Conservation (phyloP, 1,140 invertebrate genomes). For the Leptinotarsa texana region DNA sequence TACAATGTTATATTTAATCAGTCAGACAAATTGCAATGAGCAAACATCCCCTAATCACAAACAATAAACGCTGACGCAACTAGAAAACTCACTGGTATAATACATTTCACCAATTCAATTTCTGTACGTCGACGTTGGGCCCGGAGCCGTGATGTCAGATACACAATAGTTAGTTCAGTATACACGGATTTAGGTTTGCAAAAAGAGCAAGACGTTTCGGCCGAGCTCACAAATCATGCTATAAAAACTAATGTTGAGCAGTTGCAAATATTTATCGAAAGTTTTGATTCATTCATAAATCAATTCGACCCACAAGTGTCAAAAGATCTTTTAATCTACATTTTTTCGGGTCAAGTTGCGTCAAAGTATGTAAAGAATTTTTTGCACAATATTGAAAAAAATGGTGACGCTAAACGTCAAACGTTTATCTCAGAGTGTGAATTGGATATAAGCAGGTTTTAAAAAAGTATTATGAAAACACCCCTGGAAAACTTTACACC, state of each 20-base stretch:
- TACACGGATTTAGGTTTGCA: conserved; percentile 15
- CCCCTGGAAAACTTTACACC: too few relatives aligned
- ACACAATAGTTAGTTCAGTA: conserved; percentile 34
- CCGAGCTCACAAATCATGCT: conserved; percentile 29
- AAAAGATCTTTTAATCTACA: background rate
- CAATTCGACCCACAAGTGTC: conserved; percentile 18
- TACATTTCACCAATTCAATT: conserved; percentile 40
- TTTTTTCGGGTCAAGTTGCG: background rate
- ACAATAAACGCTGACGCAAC: conserved; percentile 43
- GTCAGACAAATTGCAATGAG: too few relatives aligned
- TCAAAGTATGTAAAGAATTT: background rate
- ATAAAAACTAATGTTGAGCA: conserved; percentile 32
- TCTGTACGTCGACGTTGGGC: conserved; percentile 34
- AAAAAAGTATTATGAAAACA: too few relatives aligned
- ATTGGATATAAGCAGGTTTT: too few relatives aligned
- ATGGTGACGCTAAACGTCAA: background rate
- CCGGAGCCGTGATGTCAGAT: conserved; percentile 28
- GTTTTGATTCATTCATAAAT: conserved; percentile 34
- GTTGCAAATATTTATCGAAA: conserved; percentile 23
- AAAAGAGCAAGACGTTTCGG: conserved; percentile 34
- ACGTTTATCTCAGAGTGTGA: background rate
- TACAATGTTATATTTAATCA: too few relatives aligned
- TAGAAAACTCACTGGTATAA: conserved; percentile 43
- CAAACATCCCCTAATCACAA: too few relatives aligned
- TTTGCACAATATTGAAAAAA: background rate